Base-by-base conservation (phyloP, 2,113 vertebrate species). In the Lasiurus borealis region DNA sequence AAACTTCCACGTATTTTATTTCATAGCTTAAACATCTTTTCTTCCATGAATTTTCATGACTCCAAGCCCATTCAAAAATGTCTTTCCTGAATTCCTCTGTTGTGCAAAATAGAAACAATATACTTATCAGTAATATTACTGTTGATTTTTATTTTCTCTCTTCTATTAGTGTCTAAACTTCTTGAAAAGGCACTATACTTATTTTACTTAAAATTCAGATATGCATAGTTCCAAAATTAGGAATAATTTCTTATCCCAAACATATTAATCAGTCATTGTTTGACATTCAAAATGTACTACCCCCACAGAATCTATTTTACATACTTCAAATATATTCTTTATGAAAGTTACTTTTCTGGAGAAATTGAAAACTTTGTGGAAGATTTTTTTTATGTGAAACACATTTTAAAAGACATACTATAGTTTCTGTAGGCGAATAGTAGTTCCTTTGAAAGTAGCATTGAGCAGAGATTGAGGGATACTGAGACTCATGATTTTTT, bases 51-150 rank as follows among this genome's bases (percentile, higher is more conserved):
- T 91, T 15, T 85, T 3, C 44, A 80, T 27, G 16, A 64, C 77
- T 21, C 31, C 12, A 92, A 85, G 3, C 8, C 23, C 27, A 48
- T 94, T 85, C n/a, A 48, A 50, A 96, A 88, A 46, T 46, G 27
- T 91, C 2, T 46, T 77, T 85, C 29, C 44, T 90, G 50, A 90
- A 29, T 71, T 82, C 9, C 23, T 40, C 0, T 73, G 57, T 4
- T 90, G 25, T 87, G 36, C 77, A 69, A 90, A 88, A 92, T 57
- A 93, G 87, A 93, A 52, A 76, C 21, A 66, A 66, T 90, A 57
- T 25, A 85, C 3, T 68, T 88, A 68, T 12, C 27, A 82, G 31
- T 62, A 54, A 2, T 68, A 5, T 77, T 76, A 77, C 13, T 85
- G 18, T 46, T 82, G 69, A 71, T 44, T 95, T 86, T 80, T 44